These are phyloP conservation scores for Falco rusticolus DNA, from an alignment of 2,797 vertebrate genomes.

Conservation along the genomic window DNA sequence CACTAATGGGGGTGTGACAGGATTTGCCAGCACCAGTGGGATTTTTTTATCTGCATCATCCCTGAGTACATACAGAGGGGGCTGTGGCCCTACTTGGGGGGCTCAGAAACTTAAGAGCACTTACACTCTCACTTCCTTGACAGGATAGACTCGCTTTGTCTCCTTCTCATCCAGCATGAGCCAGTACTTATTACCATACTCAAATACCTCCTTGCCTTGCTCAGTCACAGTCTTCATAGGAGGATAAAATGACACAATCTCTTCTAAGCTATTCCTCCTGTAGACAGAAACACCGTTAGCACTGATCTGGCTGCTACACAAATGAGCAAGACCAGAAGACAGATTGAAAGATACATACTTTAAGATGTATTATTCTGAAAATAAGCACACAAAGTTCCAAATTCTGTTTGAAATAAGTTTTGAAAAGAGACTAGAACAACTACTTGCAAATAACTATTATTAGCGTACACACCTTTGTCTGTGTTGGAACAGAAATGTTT, in stretches of 20 bases:
- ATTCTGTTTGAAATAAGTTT: neutral
- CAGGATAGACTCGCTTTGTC: conserved; percentile 76
- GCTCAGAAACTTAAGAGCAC: conserved; percentile 19
- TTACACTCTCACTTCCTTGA: conserved; percentile 89
- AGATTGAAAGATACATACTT: neutral
- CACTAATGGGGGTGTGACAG: neutral
- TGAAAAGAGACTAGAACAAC: neutral
- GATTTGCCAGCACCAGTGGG: neutral
- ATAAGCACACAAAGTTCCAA: neutral
- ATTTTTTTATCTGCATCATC: neutral
- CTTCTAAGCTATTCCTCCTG: conserved; percentile 83
- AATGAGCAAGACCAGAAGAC: neutral
- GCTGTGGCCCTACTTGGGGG: neutral
- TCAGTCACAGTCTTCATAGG: conserved; percentile 85
- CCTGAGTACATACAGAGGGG: neutral
- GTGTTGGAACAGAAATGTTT: neutral
- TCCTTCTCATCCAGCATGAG: conserved; percentile 90
- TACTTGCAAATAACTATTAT: neutral
- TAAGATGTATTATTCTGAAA: neutral
- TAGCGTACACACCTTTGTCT: neutral
- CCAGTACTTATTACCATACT: conserved; percentile 97
- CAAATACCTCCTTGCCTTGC: conserved; percentile 87
- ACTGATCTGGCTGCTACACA: neutral
- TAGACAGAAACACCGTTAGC: neutral
- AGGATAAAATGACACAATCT: conserved; percentile 89